phyloP scores from a whole-genome alignment of 1,140 invertebrate genomes.

The Tenebrio molitor region DNA sequence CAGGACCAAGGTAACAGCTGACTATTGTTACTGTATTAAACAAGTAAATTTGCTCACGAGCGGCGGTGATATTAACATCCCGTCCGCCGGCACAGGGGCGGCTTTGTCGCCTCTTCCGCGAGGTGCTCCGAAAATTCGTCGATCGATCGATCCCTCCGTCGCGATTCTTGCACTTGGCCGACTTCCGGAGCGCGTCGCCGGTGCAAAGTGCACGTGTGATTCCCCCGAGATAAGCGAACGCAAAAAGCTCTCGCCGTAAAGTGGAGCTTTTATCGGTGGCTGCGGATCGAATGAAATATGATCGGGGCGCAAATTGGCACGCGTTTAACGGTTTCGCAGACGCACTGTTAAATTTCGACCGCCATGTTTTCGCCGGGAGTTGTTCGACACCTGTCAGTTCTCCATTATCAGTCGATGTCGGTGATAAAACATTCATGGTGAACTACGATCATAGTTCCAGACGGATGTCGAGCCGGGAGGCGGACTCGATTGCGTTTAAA shows the following conservation, averaged over 20 bases:
- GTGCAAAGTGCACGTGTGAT: conserved; percentile 20
- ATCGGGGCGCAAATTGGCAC: conserved; percentile 2
- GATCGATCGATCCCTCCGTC: not conserved
- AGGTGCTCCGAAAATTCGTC: not conserved
- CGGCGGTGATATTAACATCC: conserved; percentile 14
- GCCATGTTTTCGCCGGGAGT: not conserved
- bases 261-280: conserved; percentile 14
- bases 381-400: conserved; percentile 1
- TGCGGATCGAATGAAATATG: not conserved
- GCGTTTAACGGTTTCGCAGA: not conserved
- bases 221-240: conserved; percentile 17
- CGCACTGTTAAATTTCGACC: not conserved
- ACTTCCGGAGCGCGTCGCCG: not conserved
- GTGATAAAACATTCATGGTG: no score
- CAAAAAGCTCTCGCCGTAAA: conserved; percentile 21
- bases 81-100: not conserved
- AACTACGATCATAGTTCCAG: no score
- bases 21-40: conserved; percentile 47
- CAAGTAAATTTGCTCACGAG: conserved; percentile 41
- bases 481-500: no score
- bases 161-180: not conserved
- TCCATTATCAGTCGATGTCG: no score
- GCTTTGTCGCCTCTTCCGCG: not conserved
- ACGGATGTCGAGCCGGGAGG: no score
- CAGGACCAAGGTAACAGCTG: conserved; percentile 51